Percentiles rank a stretch among this genome's conserved stretches.
These are phyloP conservation scores for Nipponia nippon DNA, from an alignment of 2,113 vertebrate genomes.

Conservation along the genomic window DNA sequence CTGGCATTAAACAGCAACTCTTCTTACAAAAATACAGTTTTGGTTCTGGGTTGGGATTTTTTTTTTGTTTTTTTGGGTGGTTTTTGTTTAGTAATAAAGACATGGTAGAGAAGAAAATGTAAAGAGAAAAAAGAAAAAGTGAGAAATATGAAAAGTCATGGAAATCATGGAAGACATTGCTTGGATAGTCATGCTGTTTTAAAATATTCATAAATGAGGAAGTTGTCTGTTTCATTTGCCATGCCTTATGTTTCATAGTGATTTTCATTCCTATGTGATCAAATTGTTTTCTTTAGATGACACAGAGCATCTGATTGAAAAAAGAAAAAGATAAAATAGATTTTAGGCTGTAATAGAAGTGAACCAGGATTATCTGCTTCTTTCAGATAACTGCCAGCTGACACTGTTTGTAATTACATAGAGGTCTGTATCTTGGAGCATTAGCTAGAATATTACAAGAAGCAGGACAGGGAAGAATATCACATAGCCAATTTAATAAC, in stretches of 20 bases:
- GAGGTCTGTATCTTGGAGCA: not conserved
- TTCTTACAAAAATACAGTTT: not conserved
- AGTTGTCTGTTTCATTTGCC: not conserved
- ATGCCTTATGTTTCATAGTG: not conserved
- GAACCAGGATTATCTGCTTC: not conserved
- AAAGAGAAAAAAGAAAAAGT: not conserved
- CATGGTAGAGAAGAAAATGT: not conserved
- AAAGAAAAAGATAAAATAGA: not conserved
- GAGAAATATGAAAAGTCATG: not conserved
- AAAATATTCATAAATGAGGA: constrained; percentile 8
- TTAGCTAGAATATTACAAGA: not conserved
- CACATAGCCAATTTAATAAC: not conserved
- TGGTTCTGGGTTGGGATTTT: not conserved
- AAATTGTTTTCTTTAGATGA: constrained; percentile 7
- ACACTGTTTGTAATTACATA: not conserved
- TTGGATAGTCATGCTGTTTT: not conserved
- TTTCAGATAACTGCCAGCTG: not conserved
- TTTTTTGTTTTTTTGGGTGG: not conserved
- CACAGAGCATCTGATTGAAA: not conserved
- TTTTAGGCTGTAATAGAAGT: not conserved
- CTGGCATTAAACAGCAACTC: not conserved
- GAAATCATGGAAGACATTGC: not conserved
- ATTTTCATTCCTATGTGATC: not conserved
- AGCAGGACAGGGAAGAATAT: not conserved
- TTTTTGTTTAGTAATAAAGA: not conserved